Evolutionary conservation across 2,797 vertebrate genomes (phyloP).

Genomic region (Chaetophractus vellerosus): DNA sequence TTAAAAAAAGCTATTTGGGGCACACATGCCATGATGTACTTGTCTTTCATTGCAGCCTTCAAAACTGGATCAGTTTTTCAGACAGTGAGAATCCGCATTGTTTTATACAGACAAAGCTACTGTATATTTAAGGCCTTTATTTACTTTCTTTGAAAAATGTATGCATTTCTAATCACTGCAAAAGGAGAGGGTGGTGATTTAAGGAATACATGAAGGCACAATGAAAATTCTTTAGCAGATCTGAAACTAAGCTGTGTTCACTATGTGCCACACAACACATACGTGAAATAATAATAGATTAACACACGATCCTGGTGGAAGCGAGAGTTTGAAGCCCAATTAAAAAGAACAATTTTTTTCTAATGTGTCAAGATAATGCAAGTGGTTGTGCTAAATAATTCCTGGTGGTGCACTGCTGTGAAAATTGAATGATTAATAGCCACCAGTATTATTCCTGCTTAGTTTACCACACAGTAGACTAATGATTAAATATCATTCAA

Average conservation of each 20-base stretch:
- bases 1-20: neutral
- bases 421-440: constrained; percentile 85
- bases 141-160: constrained; percentile 9
- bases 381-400: constrained; percentile 85
- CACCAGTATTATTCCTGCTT: constrained; percentile 71
- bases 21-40: rapidly evolving
- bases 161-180: constrained; percentile 16
- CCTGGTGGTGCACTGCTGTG: constrained; percentile 72
- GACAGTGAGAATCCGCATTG: neutral
- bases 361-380: constrained; percentile 87
- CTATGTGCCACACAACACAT: constrained; percentile 4
- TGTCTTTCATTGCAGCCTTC: neutral
- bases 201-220: constrained; percentile 48
- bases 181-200: constrained; percentile 7
- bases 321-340: constrained; percentile 86
- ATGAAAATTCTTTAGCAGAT: constrained; percentile 67
- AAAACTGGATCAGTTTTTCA: neutral
- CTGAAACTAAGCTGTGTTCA: constrained; percentile 75
- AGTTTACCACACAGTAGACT: constrained; percentile 60
- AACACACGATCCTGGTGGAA: constrained; percentile 81
- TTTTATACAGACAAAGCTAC: neutral
- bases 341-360: constrained; percentile 84
- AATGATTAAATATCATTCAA: constrained; percentile 55
- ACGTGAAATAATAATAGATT: constrained; percentile 83
- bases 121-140: neutral